Percentiles rank a stretch among this genome's conserved stretches.
phyloP scores from a whole-genome alignment of 2,888 invertebrate genomes.

The Didymodactylos carnosus region DNA sequence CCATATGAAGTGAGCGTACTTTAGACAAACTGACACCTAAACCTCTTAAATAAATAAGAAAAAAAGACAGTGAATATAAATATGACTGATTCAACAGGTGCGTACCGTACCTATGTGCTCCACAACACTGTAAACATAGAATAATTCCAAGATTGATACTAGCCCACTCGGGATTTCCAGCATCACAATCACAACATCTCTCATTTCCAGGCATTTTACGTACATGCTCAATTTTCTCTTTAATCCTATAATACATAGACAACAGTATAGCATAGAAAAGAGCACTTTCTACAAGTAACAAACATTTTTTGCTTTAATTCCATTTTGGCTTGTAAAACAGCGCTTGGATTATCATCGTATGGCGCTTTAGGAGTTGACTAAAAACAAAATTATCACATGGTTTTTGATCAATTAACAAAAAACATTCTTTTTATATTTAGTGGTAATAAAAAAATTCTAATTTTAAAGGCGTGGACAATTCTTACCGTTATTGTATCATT shows the following conservation, averaged over 20 bases:
- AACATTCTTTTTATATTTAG: background rate
- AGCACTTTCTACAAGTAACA: background rate
- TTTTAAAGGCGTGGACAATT: too few species aligned
- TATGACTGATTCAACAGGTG: background rate
- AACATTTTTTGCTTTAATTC: background rate
- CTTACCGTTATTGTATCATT: background rate
- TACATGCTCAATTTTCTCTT: slow-evolving; percentile 27
- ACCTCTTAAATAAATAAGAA: slow-evolving; percentile 47
- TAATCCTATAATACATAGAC: background rate
- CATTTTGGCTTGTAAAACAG: background rate
- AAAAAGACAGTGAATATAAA: slow-evolving; percentile 2
- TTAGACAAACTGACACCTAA: slow-evolving; percentile 85
- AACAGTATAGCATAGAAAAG: background rate
- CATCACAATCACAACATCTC: slow-evolving; percentile 74
- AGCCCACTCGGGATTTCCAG: slow-evolving; percentile 74
- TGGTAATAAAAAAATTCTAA: background rate
- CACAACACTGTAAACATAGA: slow-evolving; percentile 60
- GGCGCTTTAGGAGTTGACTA: background rate
- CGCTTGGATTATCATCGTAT: background rate
- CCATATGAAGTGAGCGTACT: slow-evolving; percentile 63
- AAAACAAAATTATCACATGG: background rate
- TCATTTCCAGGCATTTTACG: slow-evolving; percentile 74
- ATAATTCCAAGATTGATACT: slow-evolving; percentile 91
- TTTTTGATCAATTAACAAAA: too few species aligned
- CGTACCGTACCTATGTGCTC: slow-evolving; percentile 33